Evolutionary conservation across 2,888 invertebrate genomes (phyloP).

Genomic region (Catocala fraxini): DNA sequence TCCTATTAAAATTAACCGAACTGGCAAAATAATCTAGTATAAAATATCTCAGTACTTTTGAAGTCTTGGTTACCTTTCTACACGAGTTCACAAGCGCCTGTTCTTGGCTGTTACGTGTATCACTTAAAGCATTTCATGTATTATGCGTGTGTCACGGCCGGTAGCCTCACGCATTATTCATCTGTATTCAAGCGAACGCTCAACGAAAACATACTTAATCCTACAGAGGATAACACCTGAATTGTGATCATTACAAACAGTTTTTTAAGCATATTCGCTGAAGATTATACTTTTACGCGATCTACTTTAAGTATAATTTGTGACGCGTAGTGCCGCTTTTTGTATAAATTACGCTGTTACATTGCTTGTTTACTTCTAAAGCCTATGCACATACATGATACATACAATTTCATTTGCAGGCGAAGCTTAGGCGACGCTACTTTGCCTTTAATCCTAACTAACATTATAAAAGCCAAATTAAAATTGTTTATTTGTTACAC

Average conservation of each 20-base stretch:
- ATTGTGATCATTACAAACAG: slow-evolving; percentile 2
- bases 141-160: slow-evolving; percentile 49
- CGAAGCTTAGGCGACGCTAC: not conserved
- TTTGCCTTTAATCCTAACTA: not conserved
- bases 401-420: slow-evolving; percentile 18
- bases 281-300: slow-evolving; percentile 19
- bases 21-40: too few relatives aligned
- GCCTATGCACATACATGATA: not conserved
- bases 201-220: not conserved
- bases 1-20: too few relatives aligned
- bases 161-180: slow-evolving; percentile 59
- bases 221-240: not conserved
- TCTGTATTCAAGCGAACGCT: slow-evolving; percentile 22
- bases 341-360: slow-evolving; percentile 15
- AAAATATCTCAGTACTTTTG: too few relatives aligned
- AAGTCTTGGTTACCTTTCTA: not conserved
- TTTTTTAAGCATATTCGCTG: slow-evolving; percentile 14
- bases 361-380: not conserved
- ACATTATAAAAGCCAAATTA: too few relatives aligned
- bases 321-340: slow-evolving; percentile 11
- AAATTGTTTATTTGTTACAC: too few relatives aligned
- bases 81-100: slow-evolving; percentile 5
- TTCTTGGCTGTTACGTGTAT: slow-evolving; percentile 29
- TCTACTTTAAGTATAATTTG: slow-evolving; percentile 22
- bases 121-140: slow-evolving; percentile 39